Base-by-base conservation (phyloP, 2,797 vertebrate species). In the Hoplostethus atlanticus region DNA sequence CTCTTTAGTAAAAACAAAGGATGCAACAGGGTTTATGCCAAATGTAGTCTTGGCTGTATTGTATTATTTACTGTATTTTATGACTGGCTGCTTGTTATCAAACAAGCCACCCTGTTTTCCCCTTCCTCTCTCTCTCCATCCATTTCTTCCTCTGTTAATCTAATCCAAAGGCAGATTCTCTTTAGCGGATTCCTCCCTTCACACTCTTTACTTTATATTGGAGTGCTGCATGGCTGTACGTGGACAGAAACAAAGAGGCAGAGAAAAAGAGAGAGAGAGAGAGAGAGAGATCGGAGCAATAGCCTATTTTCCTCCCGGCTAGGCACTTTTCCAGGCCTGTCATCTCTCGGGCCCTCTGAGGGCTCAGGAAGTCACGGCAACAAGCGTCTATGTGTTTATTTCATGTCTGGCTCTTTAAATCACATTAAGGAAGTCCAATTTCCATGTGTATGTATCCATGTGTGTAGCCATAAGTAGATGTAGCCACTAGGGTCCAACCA, bases 301-400 rank as follows among this genome's bases (percentile, higher is more conserved):
- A 51, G 25, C 10, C 66, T 17, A n/a, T 53, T 68, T 64, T 57
- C 66, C 57, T 75, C 54, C 53, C 17, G 71, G 62, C 69, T 82
- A 64, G 71, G 40, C 62, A 70, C 55, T 76, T 72, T 76, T 70
- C 17, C 42, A 62, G 42, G 17, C 31, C 50, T 64, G 17, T 47
- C 54, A 44, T 76, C 48, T 73, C 31, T 55, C 7, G 0, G 42
- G 16, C 50, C 36, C 69, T 61, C 51, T 21, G 75, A 60, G 54
- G 21, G n/a, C 38, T 62, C 50, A 6, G 48, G 62, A 58, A 51
- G 40, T 56, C 69, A 66, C 6, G 60, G 38, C 42, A 68, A 30
- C 25, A 46, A 57, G 25, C 6, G 38, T 47, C 40, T 55, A 6
- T 60, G 54, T 68, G 15, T 68, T 68, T 47, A 54, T 59, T 57